A percentile compares a stretch with the other conserved stretches of the same genome.
Evolutionary conservation across 1,140 invertebrate genomes (phyloP).

Genomic region (Chlorops oryzae): DNA sequence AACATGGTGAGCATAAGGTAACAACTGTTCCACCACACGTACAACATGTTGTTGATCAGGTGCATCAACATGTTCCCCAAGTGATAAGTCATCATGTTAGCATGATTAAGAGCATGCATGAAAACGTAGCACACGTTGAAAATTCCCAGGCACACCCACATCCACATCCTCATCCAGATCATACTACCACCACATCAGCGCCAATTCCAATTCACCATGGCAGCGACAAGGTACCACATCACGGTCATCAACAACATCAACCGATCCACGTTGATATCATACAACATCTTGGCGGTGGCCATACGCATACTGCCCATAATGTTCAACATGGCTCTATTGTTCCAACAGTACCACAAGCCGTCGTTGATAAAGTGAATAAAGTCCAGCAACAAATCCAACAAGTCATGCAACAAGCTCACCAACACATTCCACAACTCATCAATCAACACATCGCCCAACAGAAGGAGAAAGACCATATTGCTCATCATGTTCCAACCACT

Average conservation of each 20-base stretch:
- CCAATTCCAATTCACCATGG: too few relatives aligned
- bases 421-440: conserved; percentile 28
- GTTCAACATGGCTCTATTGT: not conserved
- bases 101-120: too few relatives aligned
- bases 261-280: not conserved
- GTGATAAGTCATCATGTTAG: too few relatives aligned
- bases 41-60: too few relatives aligned
- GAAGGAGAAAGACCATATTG: conserved; percentile 4
- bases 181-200: too few relatives aligned
- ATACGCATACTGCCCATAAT: conserved; percentile 17
- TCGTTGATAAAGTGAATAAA: conserved; percentile 29
- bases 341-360: conserved; percentile 17
- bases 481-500: not conserved
- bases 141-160: too few relatives aligned
- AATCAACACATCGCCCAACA: conserved; percentile 28
- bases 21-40: too few relatives aligned
- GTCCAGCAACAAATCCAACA: conserved; percentile 30
- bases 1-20: too few relatives aligned
- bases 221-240: conserved; percentile 5
- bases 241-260: not conserved
- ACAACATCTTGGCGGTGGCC: conserved; percentile 6
- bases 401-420: conserved; percentile 34
- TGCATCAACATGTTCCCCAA: too few relatives aligned
- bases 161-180: too few relatives aligned
- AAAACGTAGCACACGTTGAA: too few relatives aligned